A percentile compares a stretch with the other conserved stretches of the same genome.
phyloP scores from a whole-genome alignment of 2,797 vertebrate species.

The Gila robusta region DNA sequence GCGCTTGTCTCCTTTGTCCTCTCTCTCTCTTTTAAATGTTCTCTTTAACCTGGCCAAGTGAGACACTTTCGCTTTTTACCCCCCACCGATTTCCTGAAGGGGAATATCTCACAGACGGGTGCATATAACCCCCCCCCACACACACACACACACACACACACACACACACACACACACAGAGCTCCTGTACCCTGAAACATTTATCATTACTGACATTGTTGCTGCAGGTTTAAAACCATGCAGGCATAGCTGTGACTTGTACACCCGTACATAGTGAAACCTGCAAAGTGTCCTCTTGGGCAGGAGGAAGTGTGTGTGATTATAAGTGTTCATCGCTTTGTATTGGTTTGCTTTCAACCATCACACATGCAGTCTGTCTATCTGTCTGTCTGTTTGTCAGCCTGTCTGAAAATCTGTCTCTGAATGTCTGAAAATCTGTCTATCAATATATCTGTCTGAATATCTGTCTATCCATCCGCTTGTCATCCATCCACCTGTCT shows the following conservation, averaged over 20 bases:
- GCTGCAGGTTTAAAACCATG: constrained; percentile 9
- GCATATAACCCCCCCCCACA: background rate
- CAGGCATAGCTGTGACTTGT: constrained; percentile 11
- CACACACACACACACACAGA: background rate
- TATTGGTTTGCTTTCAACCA: background rate
- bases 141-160: constrained; percentile 11
- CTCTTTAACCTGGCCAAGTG: constrained; percentile 49
- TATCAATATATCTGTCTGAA: too few species aligned
- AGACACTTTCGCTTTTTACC: constrained; percentile 35
- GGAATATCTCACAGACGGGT: background rate
- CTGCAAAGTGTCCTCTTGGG: background rate
- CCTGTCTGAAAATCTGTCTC: background rate
- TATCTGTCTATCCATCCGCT: too few species aligned
- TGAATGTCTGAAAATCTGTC: background rate
- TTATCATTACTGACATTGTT: constrained; percentile 33
- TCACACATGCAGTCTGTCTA: background rate
- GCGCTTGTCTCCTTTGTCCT: background rate
- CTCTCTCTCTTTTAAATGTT: constrained; percentile 30
- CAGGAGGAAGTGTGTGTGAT: constrained; percentile 1
- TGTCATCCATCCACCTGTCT: too few species aligned
- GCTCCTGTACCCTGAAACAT: background rate
- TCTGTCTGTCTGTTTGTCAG: background rate
- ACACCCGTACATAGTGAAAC: constrained; percentile 1
- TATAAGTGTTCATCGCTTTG: background rate
- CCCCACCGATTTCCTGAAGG: constrained; percentile 26